Base-by-base conservation (phyloP, 2,888 invertebrate species). In the Cecidostiba fungosa region DNA sequence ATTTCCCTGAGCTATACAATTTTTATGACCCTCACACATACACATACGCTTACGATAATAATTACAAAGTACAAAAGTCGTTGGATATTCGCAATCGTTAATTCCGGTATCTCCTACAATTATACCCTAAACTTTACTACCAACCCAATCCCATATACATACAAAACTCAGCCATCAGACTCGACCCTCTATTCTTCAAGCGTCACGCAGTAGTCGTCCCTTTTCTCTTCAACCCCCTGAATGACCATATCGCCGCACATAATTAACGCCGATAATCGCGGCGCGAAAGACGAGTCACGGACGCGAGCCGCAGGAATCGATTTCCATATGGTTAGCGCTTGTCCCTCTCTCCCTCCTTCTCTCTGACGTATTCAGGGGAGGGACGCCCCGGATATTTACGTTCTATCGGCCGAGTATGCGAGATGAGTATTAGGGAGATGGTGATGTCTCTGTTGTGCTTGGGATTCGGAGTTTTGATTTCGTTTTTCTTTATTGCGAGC, bases 191-290 rank as follows among this genome's bases (percentile, higher is more conserved):
- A 8, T 59, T 23, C 19, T 50, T 50, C 50, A 19, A 16, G 50
- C 50, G 19, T 50, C 5, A 50, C 50, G 50, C 3, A 50, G 50
- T 3, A 47, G 50, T 50, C 16, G 50, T n/a, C 29, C 66, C 10
- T 3, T 26, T 1, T 0, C 62, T 12, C 26, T 26, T 23, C 26
- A 0, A 4, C 66, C 29, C 59, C 2, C 14, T 3, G 66, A 66
- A 66, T 26, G 29, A 14, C 29, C 66, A 66, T 66, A 66, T 66
- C 3, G 10, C 12, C 14, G 66, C 66, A 29, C 77, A 59, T 59
- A 77, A 77, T 77, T 59, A 77, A 77, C 59, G 59, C n/a, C 47
- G 32, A 77, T 77, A 77, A 77, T 77, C 77, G 50, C 32, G 54
- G 54, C 19, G 54, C 54, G 50, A 76, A 54, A 76, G 76, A 29